Evolutionary conservation across 1,140 invertebrate genomes (phyloP).

Genomic region (Lepidostoma basale): DNA sequence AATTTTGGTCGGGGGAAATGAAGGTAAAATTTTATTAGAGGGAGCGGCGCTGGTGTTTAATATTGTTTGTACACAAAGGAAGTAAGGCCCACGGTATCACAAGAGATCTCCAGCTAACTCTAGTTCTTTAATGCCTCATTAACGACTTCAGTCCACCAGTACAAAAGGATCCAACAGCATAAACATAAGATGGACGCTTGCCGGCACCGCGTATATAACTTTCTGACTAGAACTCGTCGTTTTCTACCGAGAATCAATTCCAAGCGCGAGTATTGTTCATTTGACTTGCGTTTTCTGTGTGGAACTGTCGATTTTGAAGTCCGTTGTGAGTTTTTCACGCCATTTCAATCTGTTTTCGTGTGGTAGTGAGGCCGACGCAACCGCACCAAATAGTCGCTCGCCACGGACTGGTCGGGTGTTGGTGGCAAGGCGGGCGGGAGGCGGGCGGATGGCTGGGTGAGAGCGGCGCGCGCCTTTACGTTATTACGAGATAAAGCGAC

Average conservation of each 20-base stretch:
- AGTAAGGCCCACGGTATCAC: background rate
- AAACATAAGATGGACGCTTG: constrained; percentile 18
- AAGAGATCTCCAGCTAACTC: too few species aligned
- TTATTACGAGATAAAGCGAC: background rate
- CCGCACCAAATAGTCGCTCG: background rate
- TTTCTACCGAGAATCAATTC: background rate
- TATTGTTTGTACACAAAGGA: background rate
- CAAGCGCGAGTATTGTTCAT: background rate
- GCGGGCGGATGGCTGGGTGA: constrained; percentile 5
- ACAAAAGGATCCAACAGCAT: background rate
- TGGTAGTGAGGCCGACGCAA: background rate
- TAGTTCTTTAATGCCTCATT: too few species aligned
- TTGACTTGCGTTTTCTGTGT: background rate
- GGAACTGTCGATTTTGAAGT: background rate
- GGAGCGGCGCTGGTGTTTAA: too few species aligned
- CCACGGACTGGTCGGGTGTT: constrained; percentile 1
- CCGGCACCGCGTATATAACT: background rate
- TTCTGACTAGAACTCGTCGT: too few species aligned
- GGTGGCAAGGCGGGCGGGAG: background rate
- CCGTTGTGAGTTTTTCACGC: too few species aligned
- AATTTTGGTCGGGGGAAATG: constrained; percentile 11
- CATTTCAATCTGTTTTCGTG: background rate
- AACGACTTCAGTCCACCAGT: background rate
- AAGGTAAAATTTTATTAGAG: background rate
- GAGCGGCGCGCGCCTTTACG: constrained; percentile 4